phyloP scores from a whole-genome alignment of 2,797 vertebrate species.

The Diceros bicornis region DNA sequence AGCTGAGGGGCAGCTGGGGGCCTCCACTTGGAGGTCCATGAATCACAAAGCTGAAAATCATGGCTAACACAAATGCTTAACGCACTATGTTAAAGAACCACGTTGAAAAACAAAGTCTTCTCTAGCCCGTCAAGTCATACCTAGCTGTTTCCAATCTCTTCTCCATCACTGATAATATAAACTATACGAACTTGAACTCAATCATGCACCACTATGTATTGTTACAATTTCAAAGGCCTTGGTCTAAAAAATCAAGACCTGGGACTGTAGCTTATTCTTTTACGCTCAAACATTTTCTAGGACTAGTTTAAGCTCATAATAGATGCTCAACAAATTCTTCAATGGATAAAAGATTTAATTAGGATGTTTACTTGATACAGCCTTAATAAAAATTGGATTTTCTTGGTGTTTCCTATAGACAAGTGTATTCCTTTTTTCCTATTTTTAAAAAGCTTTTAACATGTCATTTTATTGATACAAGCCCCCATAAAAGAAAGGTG shows the following conservation, averaged over 20 bases:
- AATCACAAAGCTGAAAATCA: neutral
- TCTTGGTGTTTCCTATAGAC: neutral
- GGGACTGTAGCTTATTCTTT: neutral
- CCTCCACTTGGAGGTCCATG: neutral
- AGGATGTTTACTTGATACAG: neutral
- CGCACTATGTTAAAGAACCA: neutral
- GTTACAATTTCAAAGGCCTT: neutral
- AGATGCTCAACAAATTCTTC: neutral
- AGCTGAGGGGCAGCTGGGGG: neutral
- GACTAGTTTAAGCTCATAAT: neutral
- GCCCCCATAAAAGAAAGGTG: constrained; percentile 74
- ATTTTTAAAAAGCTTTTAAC: constrained; percentile 35
- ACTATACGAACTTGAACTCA: neutral
- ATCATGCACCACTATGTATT: rapidly evolving
- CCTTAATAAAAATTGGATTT: neutral
- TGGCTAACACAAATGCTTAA: neutral
- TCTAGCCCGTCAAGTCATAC: neutral
- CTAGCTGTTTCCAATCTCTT: neutral
- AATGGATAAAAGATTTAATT: neutral
- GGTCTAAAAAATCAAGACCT: neutral
- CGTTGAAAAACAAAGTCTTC: neutral
- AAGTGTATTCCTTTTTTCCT: neutral
- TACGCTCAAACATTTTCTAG: neutral
- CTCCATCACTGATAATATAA: neutral
- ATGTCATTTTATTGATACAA: constrained; percentile 33